A percentile compares a stretch with the other conserved stretches of the same genome.
Conservation (phyloP, 2,113 vertebrate genomes). For the Forbesichthys papilliferus region DNA sequence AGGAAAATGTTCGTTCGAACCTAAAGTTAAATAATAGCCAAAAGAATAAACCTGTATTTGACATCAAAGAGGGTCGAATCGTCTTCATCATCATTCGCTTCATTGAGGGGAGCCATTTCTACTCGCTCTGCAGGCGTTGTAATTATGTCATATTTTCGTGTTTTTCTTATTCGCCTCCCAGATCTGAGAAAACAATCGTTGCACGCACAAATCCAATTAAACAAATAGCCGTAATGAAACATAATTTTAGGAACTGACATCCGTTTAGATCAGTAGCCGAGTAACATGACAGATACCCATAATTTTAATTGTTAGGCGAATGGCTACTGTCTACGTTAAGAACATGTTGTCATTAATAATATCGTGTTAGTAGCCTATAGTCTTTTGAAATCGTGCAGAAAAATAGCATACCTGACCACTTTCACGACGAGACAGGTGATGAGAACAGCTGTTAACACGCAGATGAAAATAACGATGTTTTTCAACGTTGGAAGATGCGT, state of each 20-base stretch:
- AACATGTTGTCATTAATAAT: neutral
- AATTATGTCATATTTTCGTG: conserved; percentile 95
- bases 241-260: neutral
- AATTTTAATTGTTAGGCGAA: neutral
- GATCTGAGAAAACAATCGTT: conserved; percentile 72
- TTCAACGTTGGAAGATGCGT: conserved; percentile 86
- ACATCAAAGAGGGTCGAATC: conserved; percentile 94
- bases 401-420: conserved; percentile 82
- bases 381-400: no score
- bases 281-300: neutral
- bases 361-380: neutral
- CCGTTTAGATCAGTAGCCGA: neutral
- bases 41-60: conserved; percentile 87
- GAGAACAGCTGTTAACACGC: conserved; percentile 81
- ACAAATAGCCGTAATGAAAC: neutral
- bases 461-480: conserved; percentile 83
- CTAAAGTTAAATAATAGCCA: neutral
- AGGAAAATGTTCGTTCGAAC: no score
- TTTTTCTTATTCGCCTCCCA: conserved; percentile 88
- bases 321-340: neutral
- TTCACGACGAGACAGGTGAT: conserved; percentile 86
- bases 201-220: neutral
- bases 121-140: conserved; percentile 92
- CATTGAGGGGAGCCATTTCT: conserved; percentile 95
- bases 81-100: conserved; percentile 87